Evolutionary conservation across 2,797 vertebrate species (phyloP).

Genomic region (Rhynchonycteris naso): DNA sequence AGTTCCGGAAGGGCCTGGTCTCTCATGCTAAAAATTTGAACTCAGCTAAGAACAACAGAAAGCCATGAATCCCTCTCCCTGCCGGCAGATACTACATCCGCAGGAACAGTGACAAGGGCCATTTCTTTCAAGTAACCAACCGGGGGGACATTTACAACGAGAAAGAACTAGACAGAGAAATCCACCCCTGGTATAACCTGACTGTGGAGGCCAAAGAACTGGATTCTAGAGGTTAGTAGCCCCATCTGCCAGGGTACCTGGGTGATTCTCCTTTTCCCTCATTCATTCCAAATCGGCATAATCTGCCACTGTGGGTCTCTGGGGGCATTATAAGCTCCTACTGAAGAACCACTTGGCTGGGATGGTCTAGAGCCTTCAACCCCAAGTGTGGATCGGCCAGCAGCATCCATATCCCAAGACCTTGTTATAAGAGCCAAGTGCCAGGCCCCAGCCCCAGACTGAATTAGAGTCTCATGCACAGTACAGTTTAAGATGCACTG

Average conservation of each 20-base stretch:
- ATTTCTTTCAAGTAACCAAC: conserved; percentile 80
- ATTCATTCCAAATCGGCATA: neutral
- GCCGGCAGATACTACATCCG: conserved; percentile 84
- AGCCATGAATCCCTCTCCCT: conserved; percentile 42
- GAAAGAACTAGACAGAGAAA: conserved; percentile 87
- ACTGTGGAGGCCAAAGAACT: conserved; percentile 88
- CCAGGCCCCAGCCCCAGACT: neutral
- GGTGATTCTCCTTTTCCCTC: neutral
- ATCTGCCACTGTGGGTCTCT: neutral
- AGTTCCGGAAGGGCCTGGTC: neutral
- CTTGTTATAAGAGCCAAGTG: neutral
- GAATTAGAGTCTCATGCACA: neutral
- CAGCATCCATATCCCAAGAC: neutral
- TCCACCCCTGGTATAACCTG: conserved; percentile 86
- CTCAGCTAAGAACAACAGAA: neutral
- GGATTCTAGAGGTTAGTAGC: conserved; percentile 75
- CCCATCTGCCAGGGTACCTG: neutral
- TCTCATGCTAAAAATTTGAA: neutral
- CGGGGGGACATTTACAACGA: conserved; percentile 83
- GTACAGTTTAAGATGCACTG: neutral
- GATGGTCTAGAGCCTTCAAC: neutral
- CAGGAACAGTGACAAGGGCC: conserved; percentile 82
- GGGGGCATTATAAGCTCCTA: neutral
- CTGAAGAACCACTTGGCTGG: neutral
- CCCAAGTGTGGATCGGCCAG: neutral